A percentile compares a stretch with the other conserved stretches of the same genome.
phyloP scores from a whole-genome alignment of 2,113 vertebrate species.

The Pagrus major region DNA sequence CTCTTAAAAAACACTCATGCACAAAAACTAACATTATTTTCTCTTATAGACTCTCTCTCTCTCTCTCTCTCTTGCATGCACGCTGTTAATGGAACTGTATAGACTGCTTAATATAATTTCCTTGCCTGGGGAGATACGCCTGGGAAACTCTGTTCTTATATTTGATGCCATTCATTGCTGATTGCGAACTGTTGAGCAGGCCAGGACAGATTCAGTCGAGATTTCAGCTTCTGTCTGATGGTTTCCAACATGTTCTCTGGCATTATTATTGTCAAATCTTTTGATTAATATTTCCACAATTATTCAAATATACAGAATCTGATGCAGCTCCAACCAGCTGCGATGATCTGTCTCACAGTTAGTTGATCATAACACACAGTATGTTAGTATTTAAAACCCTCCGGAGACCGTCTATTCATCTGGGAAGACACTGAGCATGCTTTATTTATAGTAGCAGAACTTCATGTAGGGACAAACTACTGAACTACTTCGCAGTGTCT shows the following conservation, averaged over 20 bases:
- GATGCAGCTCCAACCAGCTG: slow-evolving; percentile 4
- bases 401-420: slow-evolving; percentile 1
- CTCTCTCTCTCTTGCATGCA: slow-evolving; percentile 10
- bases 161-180: slow-evolving; percentile 48
- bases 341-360: neutral
- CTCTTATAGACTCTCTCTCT: slow-evolving; percentile 20
- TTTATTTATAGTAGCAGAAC: slow-evolving; percentile 2
- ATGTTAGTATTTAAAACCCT: slow-evolving; percentile 25
- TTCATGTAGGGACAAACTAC: neutral
- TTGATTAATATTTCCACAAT: neutral
- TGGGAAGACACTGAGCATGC: neutral
- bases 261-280: neutral
- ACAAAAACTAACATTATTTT: slow-evolving; percentile 50
- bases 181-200: slow-evolving; percentile 29
- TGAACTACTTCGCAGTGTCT: neutral
- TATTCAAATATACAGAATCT: slow-evolving; percentile 6
- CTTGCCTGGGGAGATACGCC: slow-evolving; percentile 50
- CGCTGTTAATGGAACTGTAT: slow-evolving; percentile 52
- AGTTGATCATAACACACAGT: slow-evolving; percentile 3
- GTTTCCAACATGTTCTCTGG: neutral
- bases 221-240: slow-evolving; percentile 1
- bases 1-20: slow-evolving; percentile 59
- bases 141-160: slow-evolving; percentile 40
- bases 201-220: slow-evolving; percentile 22
- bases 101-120: slow-evolving; percentile 47